A percentile compares a stretch with the other conserved stretches of the same genome.
These are phyloP conservation scores for Geotrupes spiniger DNA, from an alignment of 2,888 invertebrate genomes.

Conservation along the genomic window DNA sequence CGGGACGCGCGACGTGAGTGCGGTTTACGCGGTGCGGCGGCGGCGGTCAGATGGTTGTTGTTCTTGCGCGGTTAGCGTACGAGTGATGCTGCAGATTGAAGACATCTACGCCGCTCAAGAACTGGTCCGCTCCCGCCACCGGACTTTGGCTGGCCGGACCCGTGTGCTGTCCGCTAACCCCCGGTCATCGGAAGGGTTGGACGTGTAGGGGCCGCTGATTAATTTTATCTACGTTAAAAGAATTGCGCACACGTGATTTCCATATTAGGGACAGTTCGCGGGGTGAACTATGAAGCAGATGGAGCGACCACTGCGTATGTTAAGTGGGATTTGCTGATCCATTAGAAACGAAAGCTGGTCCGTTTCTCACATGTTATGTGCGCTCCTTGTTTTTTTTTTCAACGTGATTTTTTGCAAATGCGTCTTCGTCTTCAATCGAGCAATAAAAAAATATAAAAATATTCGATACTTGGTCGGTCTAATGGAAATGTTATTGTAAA, in stretches of 20 bases:
- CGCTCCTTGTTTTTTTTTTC: too few relatives aligned
- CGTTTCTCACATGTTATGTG: too few relatives aligned
- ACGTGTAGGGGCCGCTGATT: slow-evolving; percentile 20
- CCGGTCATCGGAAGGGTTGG: slow-evolving; percentile 3
- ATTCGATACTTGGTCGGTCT: too few relatives aligned
- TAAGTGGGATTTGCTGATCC: too few relatives aligned
- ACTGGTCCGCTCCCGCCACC: slow-evolving; percentile 39
- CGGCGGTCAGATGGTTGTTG: slow-evolving; percentile 30
- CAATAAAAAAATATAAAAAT: too few relatives aligned
- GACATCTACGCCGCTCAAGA: slow-evolving; percentile 31
- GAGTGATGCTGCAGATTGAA: slow-evolving; percentile 33
- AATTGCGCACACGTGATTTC: slow-evolving; percentile 2
- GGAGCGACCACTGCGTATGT: too few relatives aligned
- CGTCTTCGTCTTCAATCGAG: too few relatives aligned
- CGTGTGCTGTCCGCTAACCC: slow-evolving; percentile 4
- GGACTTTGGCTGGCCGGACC: slow-evolving; percentile 24
- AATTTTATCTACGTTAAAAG: slow-evolving; percentile 15
- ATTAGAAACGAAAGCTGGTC: too few relatives aligned
- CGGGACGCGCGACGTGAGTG: slow-evolving; percentile 7
- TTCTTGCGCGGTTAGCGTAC: slow-evolving; percentile 39
- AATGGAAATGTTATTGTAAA: too few relatives aligned
- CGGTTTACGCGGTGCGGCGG: slow-evolving; percentile 1
- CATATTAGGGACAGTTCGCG: not conserved
- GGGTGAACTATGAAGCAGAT: not conserved
- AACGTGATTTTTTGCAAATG: too few relatives aligned